Conservation (phyloP, 2,888 invertebrate species). For the Ormyrus pomaceus region DNA sequence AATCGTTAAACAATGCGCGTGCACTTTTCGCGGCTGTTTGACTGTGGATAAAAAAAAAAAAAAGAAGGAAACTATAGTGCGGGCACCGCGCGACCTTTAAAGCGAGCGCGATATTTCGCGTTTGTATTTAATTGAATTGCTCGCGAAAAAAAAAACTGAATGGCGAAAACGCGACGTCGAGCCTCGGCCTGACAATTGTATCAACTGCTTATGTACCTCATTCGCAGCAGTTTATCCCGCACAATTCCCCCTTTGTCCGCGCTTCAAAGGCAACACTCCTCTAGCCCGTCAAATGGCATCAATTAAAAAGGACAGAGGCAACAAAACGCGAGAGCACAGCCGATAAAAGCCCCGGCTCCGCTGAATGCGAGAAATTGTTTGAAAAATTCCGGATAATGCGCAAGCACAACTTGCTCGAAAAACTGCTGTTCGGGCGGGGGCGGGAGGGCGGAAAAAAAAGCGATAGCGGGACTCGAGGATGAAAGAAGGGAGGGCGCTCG, state of each 20-base stretch:
- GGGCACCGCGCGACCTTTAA: too few species aligned
- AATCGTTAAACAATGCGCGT: too few species aligned
- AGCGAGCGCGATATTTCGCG: too few species aligned
- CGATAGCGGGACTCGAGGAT: neutral
- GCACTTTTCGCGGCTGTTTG: too few species aligned
- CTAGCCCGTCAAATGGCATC: too few species aligned
- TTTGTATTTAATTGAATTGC: too few species aligned
- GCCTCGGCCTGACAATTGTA: neutral
- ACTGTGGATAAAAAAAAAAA: too few species aligned
- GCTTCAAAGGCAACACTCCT: too few species aligned
- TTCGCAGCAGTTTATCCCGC: neutral
- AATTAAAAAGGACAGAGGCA: too few species aligned
- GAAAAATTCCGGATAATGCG: slow-evolving; percentile 31
- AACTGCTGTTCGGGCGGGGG: neutral
- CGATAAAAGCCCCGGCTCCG: neutral
- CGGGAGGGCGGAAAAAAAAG: neutral
- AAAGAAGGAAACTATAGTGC: too few species aligned
- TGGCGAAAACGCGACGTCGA: neutral
- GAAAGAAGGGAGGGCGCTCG: neutral
- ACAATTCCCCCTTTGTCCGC: neutral
- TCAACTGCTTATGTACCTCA: slow-evolving; percentile 5
- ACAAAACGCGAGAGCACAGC: too few species aligned
- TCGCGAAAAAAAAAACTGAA: too few species aligned
- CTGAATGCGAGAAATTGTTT: slow-evolving; percentile 7
- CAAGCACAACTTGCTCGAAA: slow-evolving; percentile 15